Evolutionary conservation across 2,797 vertebrate genomes (phyloP).

Genomic region (Avahi laniger): DNA sequence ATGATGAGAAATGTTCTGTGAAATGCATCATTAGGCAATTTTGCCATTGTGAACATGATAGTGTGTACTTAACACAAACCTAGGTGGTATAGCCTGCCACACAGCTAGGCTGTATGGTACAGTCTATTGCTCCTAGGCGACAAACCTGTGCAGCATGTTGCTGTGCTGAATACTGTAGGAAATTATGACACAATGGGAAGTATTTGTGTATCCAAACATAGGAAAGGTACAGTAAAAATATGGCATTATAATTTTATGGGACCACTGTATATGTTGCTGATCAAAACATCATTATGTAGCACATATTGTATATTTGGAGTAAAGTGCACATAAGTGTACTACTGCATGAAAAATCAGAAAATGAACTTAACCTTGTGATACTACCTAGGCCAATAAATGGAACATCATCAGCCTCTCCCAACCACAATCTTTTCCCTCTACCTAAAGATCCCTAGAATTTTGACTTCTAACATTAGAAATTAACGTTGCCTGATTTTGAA

Average conservation of each 20-base stretch:
- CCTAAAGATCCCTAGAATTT: background rate
- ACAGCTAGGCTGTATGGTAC: background rate
- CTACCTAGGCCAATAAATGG: background rate
- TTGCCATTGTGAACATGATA: background rate
- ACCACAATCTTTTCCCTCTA: background rate
- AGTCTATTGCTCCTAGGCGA: background rate
- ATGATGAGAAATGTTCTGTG: background rate
- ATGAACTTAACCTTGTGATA: background rate
- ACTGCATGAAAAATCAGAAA: background rate
- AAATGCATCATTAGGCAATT: background rate
- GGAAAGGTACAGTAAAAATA: background rate
- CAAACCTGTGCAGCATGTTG: background rate
- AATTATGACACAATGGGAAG: background rate
- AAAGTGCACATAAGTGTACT: background rate
- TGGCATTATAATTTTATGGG: too few species aligned
- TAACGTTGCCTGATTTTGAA: background rate
- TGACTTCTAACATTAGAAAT: background rate
- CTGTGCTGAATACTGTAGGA: background rate
- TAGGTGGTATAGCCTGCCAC: background rate
- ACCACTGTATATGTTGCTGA: too few species aligned
- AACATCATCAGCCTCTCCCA: background rate
- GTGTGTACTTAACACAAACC: background rate
- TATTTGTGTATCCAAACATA: background rate
- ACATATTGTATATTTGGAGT: background rate
- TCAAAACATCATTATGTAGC: too few species aligned